Evolutionary conservation across 2,797 vertebrate species (phyloP), one percentile per base, ranked within the genome.

Genomic region (Myoxocephalus aenaeus): DNA sequence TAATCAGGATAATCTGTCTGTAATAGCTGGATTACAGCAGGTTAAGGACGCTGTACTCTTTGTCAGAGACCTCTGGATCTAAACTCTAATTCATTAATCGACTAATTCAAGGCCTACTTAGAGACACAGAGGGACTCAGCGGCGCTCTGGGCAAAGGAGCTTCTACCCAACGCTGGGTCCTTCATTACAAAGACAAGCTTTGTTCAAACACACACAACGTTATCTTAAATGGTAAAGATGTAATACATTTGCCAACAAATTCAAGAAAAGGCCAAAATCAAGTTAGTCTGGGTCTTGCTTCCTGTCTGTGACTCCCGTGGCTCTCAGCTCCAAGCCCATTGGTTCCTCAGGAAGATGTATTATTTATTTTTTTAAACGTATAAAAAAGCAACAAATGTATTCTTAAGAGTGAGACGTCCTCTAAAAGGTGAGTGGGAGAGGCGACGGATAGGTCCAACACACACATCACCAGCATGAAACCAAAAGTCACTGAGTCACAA

Each of bases 21-120:
- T 90, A 90, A 90, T 83, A 70, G 76, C 62, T 81, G 91, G 91
- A 92, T 93, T 92, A 92, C 78, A 88, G 77, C 77, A 80, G 86
- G 83, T 88, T 88, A 71, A 64, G 29, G 63, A 78, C 76, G 48
- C 65, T 29, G 57, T 53, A 68, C 65, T 71, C 75, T 58, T 72
- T 75, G 34, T 64, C 58, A 77, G 32, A 65, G 72, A 58, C 36
- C 38, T 70, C 81, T 84, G 83, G 75, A 83, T 82, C 72, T 75
- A 44, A 75, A 84, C 71, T 65, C 63, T 69, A 61, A 83, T 86
- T 90, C 79, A 88, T 89, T 85, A 88, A 90, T 87, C 74, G 87
- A 81, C 70, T 85, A 75, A 87, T 80, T 77, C 44, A 56, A 58
- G 67, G 70, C 62, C 62, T 46, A 25, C 68, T 88, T 32, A 81